Evolutionary conservation across 2,113 vertebrate species (phyloP).

Genomic region (Taxidea taxus): DNA sequence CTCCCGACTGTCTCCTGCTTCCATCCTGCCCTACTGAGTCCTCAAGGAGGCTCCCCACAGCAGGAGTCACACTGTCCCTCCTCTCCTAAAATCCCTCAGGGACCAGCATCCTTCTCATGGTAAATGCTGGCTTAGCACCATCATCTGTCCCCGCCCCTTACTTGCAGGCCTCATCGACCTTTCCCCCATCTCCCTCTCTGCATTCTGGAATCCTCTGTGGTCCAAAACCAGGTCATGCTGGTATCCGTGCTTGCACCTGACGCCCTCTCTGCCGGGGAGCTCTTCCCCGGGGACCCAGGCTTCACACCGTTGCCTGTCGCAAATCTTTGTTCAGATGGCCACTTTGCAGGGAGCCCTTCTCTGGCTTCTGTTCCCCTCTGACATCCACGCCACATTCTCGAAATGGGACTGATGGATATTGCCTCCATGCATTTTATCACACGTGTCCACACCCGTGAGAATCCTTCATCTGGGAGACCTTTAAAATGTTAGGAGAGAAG

Average conservation of each 20-base stretch:
- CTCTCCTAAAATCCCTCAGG: background rate
- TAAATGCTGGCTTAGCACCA: background rate
- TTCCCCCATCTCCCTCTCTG: background rate
- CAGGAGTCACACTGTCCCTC: too few species aligned
- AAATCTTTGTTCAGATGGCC: background rate
- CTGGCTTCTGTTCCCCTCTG: background rate
- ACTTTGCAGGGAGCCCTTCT: too few species aligned
- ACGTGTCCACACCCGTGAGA: too few species aligned
- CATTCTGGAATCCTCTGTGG: rapidly evolving
- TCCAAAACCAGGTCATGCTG: rapidly evolving
- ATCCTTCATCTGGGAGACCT: background rate
- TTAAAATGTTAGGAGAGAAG: background rate
- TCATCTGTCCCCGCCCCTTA: background rate
- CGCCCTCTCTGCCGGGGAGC: background rate
- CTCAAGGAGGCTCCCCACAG: background rate
- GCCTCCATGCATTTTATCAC: background rate
- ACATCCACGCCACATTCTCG: background rate
- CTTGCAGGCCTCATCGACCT: background rate
- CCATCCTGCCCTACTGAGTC: background rate
- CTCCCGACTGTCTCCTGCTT: background rate
- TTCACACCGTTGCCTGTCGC: background rate
- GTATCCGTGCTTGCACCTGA: background rate
- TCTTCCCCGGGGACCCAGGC: too few species aligned
- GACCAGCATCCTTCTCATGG: too few species aligned
- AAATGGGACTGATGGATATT: background rate